Conservation (phyloP, 2,113 vertebrate genomes). For the Riparia riparia region DNA sequence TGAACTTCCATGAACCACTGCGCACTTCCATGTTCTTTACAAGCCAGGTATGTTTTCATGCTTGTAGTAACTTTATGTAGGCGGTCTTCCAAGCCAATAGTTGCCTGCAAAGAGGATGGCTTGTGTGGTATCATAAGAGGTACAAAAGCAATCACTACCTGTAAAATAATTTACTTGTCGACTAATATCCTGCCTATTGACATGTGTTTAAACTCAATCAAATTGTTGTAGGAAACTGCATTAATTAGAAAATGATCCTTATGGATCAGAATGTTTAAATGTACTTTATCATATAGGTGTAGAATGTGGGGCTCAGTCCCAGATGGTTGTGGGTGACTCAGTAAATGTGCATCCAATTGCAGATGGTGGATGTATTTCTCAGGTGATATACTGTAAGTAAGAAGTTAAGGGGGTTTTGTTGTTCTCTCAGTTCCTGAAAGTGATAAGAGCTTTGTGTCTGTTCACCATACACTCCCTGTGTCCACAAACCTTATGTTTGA, state of each 20-base stretch:
- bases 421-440: neutral
- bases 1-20: neutral
- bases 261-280: neutral
- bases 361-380: neutral
- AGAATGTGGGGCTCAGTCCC: neutral
- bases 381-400: neutral
- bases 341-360: neutral
- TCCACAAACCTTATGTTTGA: rapidly evolving
- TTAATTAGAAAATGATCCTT: neutral
- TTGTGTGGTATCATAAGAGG: neutral
- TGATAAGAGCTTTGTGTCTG: neutral
- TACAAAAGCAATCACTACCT: neutral
- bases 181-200: neutral
- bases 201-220: neutral
- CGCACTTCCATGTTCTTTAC: neutral
- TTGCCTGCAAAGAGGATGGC: neutral
- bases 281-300: neutral
- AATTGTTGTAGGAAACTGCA: neutral
- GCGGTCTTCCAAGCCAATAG: neutral
- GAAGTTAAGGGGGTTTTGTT: neutral
- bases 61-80: neutral
- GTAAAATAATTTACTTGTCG: neutral
- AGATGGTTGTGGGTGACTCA: neutral
- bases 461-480: rapidly evolving
- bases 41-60: neutral